A percentile compares a stretch with the other conserved stretches of the same genome.
phyloP scores from a whole-genome alignment of 2,888 invertebrate genomes.

The Pseudanteris insignis region DNA sequence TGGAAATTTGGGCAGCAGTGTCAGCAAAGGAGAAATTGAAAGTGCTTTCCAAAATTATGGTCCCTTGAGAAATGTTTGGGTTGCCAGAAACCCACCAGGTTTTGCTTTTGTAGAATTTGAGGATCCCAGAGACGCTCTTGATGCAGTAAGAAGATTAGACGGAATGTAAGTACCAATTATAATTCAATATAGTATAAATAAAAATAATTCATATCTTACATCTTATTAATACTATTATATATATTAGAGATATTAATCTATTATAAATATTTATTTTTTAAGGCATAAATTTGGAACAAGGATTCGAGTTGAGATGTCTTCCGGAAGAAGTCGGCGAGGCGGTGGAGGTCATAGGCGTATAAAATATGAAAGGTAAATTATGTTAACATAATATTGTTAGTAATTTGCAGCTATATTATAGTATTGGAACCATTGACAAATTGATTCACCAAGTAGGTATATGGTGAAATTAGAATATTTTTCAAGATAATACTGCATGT shows the following conservation, averaged over 20 bases:
- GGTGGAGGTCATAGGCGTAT: slow-evolving; percentile 68
- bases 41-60: slow-evolving; percentile 89
- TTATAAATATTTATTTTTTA: slow-evolving; percentile 48
- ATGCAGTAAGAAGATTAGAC: slow-evolving; percentile 83
- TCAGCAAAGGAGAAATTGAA: slow-evolving; percentile 89
- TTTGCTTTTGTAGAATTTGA: slow-evolving; percentile 92
- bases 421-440: slow-evolving; percentile 49
- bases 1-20: slow-evolving; percentile 89
- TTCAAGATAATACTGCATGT: slow-evolving; percentile 48
- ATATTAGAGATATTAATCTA: background rate
- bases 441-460: slow-evolving; percentile 56
- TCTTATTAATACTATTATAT: too few relatives aligned
- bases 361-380: slow-evolving; percentile 61
- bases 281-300: slow-evolving; percentile 90
- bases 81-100: slow-evolving; percentile 91
- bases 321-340: slow-evolving; percentile 81
- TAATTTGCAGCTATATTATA: slow-evolving; percentile 49
- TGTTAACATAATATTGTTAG: too few relatives aligned
- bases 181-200: background rate
- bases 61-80: slow-evolving; percentile 90
- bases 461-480: slow-evolving; percentile 48
- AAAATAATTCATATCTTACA: too few relatives aligned
- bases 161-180: slow-evolving; percentile 79
- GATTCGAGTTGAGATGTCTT: slow-evolving; percentile 93
- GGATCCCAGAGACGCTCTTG: slow-evolving; percentile 88